Conservation (phyloP, 2,888 invertebrate genomes). For the Andricus curvator region DNA sequence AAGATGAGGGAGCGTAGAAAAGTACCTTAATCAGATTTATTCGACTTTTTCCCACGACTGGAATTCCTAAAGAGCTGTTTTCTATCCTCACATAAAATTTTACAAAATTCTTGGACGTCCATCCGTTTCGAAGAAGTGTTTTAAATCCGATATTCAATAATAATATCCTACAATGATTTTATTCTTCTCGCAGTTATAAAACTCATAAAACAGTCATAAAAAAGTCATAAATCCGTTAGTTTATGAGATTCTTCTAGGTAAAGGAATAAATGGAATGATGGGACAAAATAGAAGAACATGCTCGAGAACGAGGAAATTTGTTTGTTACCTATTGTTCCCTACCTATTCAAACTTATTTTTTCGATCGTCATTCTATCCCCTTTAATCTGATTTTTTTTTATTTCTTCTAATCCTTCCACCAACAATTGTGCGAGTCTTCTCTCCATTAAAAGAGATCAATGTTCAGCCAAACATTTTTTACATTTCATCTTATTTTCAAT, state of each 20-base stretch:
- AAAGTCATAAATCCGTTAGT: not conserved
- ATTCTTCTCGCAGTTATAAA: not conserved
- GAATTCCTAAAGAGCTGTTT: slow-evolving; percentile 31
- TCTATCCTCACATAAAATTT: slow-evolving; percentile 5
- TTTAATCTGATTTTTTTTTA: too few species aligned
- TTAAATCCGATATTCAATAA: not conserved
- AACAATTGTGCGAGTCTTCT: too few species aligned
- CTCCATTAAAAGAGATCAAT: too few species aligned
- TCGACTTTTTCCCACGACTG: slow-evolving; percentile 13
- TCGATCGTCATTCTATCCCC: too few species aligned
- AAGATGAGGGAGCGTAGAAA: slow-evolving; percentile 3
- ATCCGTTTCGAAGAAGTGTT: not conserved
- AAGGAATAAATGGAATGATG: not conserved
- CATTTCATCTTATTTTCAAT: too few species aligned
- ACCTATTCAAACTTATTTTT: too few species aligned
- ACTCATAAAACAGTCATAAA: not conserved
- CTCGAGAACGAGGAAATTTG: accelerated
- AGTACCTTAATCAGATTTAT: slow-evolving; percentile 33
- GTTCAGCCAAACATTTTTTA: too few species aligned
- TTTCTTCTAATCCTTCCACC: too few species aligned
- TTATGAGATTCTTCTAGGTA: not conserved
- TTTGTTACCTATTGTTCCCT: too few species aligned
- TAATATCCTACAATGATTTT: not conserved
- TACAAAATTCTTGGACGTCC: not conserved
- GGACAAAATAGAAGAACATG: not conserved